These are phyloP conservation scores for Drosophila simulans DNA, from an alignment of 1,140 invertebrate genomes.

Conservation along the genomic window DNA sequence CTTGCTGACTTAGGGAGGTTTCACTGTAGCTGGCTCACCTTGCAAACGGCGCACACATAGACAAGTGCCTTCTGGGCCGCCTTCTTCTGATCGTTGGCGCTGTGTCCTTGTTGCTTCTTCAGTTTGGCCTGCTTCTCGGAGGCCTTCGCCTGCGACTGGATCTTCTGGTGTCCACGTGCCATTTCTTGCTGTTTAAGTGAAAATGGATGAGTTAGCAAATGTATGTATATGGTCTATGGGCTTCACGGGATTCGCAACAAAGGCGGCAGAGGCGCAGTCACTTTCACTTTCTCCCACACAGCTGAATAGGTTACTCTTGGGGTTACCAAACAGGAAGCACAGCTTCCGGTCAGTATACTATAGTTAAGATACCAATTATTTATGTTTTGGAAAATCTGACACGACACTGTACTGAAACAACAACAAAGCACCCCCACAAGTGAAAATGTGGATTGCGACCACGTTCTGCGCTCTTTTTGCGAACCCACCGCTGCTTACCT, in stretches of 20 bases:
- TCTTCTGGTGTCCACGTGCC: conserved; percentile 99
- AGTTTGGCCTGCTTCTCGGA: conserved; percentile 93
- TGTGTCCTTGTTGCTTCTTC: conserved; percentile 95
- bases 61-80: conserved; percentile 97
- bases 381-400: conserved; percentile 5
- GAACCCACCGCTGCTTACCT: conserved; percentile 51
- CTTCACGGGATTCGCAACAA: conserved; percentile 31
- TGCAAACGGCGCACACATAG: conserved; percentile 96
- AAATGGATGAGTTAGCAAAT: neutral
- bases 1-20: no score
- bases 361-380: conserved; percentile 2
- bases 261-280: conserved; percentile 18
- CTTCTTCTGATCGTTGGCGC: conserved; percentile 96
- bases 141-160: conserved; percentile 98
- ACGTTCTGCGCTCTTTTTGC: conserved; percentile 27
- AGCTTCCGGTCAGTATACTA: no score
- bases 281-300: conserved; percentile 38
- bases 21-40: conserved; percentile 87
- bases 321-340: no score
- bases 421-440: conserved; percentile 10
- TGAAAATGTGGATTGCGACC: conserved; percentile 45
- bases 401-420: conserved; percentile 31
- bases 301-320: neutral
- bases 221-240: neutral
- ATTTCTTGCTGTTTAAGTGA: conserved; percentile 86